Conservation (phyloP, 2,797 vertebrate species). For the Trichosurus vulpecula region DNA sequence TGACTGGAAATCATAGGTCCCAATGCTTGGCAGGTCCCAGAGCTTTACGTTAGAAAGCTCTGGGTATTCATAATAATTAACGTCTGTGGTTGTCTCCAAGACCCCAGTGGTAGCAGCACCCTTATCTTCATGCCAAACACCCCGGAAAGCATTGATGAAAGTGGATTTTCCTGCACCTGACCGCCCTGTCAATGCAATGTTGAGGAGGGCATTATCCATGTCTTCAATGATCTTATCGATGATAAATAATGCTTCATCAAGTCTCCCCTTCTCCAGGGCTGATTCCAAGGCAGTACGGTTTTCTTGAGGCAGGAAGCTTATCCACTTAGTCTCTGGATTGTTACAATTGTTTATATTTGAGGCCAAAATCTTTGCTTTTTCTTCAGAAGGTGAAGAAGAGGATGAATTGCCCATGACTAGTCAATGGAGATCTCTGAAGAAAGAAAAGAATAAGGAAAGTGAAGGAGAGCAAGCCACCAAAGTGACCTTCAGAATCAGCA, state of each 20-base stretch:
- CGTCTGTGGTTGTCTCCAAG: slow-evolving; percentile 11
- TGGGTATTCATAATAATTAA: slow-evolving; percentile 68
- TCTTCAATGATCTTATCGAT: neutral
- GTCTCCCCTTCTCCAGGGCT: neutral
- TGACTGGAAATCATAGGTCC: slow-evolving; percentile 75
- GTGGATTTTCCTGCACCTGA: slow-evolving; percentile 44
- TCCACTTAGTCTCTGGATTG: neutral
- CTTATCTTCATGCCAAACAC: neutral
- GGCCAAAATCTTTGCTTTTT: neutral
- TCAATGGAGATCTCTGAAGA: neutral
- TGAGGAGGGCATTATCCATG: neutral
- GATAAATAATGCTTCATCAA: neutral
- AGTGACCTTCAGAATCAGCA: neutral
- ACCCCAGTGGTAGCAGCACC: slow-evolving; percentile 31
- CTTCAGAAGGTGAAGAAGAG: neutral
- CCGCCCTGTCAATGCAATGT: slow-evolving; percentile 27
- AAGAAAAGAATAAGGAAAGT: neutral
- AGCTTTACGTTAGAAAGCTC: slow-evolving; percentile 72
- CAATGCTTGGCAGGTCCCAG: slow-evolving; percentile 84
- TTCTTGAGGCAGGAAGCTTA: slow-evolving; percentile 7
- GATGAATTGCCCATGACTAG: slow-evolving; percentile 4
- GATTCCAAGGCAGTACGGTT: neutral
- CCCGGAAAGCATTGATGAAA: slow-evolving; percentile 34
- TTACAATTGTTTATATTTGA: neutral
- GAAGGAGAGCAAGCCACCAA: neutral